Base-by-base conservation (phyloP, 2,113 vertebrate species). In the Bucco capensis region DNA sequence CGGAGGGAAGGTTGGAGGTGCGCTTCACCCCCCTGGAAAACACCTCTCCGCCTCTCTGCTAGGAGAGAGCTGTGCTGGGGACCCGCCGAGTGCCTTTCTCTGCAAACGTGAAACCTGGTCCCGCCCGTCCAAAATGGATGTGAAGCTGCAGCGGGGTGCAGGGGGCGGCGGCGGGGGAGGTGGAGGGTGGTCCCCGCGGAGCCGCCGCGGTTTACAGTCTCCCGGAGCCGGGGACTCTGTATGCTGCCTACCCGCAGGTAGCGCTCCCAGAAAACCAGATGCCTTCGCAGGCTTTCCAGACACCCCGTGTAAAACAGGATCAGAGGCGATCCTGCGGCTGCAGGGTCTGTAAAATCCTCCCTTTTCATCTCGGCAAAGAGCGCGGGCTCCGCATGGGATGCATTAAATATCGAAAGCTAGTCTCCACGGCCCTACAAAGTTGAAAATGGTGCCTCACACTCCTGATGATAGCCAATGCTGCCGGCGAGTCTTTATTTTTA, bases 221-320 rank as follows among this genome's bases (percentile, higher is more conserved):
- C 49, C 69, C 19, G 56, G 95, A 78, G 94, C 79, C 72, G 60
- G 37, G 37, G 83, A n/a, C 89, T 85, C 82, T 66, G 91, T 89
- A 58, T 88, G 80, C 88, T 60, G 62, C 88, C 93, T 94, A 75
- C 73, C 60, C 92, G 64, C 90, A 90, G 90, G 84, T 87, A 94
- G 88, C 64, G 74, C 91, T 89, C 65, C 86, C 65, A 66, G 94
- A 88, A 94, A 94, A 90, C 93, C 95, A 96, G 95, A 92, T 95
- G 95, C 93, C 87, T 89, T 72, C 57, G 69, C 85, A 92, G 86
- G 70, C 93, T 95, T 91, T 93, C 96, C 96, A 95, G 94, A 94
- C 89, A 57, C 93, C 89, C 83, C 57, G 85, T 88, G 87, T 94
- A 92, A 95, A 95, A 88, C 89, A 76, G 91, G 92, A 94, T 95